phyloP scores from a whole-genome alignment of 2,888 invertebrate species.

The Brachylomia viminalis region DNA sequence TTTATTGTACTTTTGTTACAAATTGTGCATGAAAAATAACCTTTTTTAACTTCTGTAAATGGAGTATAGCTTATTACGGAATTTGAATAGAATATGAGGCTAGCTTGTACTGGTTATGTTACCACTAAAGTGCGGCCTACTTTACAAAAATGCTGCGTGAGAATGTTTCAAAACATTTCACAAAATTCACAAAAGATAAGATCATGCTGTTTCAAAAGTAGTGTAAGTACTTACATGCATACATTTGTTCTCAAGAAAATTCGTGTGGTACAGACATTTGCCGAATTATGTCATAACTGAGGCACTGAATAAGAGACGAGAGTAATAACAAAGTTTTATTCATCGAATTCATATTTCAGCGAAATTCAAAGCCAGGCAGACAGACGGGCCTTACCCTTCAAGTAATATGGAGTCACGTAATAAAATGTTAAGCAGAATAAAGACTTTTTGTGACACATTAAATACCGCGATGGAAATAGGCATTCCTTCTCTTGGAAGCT shows the following conservation, averaged over 20 bases:
- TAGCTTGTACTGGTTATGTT: not conserved
- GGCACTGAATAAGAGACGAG: conserved; percentile 20
- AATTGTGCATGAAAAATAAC: no score
- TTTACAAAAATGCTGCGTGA: not conserved
- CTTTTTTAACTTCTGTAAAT: no score
- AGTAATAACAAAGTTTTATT: conserved; percentile 46
- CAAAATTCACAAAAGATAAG: conserved; percentile 5
- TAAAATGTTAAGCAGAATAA: conserved; percentile 60
- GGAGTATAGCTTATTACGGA: not conserved
- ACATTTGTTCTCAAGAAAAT: conserved; percentile 18
- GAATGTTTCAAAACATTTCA: conserved; percentile 6
- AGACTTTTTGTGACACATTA: conserved; percentile 64
- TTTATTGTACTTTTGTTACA: no score
- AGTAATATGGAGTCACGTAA: conserved; percentile 56
- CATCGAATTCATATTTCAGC: conserved; percentile 37
- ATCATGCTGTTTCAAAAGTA: conserved; percentile 4
- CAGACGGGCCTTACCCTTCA: conserved; percentile 24
- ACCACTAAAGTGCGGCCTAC: not conserved
- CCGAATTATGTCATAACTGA: conserved; percentile 33
- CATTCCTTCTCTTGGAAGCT: conserved; percentile 54
- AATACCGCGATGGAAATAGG: conserved; percentile 59
- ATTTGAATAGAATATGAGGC: not conserved
- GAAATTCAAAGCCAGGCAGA: conserved; percentile 35
- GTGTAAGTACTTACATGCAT: not conserved
- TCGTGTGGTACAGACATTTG: conserved; percentile 15